phyloP scores from a whole-genome alignment of 53 echinoderm and acorn worm species.

The Stichopus horrens region DNA sequence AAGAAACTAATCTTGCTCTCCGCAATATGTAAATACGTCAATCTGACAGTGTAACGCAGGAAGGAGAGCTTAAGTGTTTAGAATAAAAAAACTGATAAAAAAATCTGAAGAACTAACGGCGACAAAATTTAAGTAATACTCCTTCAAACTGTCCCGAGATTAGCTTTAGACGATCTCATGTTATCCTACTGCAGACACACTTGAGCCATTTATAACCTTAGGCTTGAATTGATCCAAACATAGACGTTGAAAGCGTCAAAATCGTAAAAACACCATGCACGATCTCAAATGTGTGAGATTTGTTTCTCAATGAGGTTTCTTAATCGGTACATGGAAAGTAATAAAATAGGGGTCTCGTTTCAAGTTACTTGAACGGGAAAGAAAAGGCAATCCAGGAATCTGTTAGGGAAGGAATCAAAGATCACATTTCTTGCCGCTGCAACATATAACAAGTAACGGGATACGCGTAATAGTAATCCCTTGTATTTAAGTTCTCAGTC shows the following conservation, averaged over 20 bases:
- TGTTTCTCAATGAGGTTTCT: not conserved
- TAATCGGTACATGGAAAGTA: not conserved
- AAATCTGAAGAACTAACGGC: not conserved
- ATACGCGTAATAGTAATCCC: too few relatives aligned
- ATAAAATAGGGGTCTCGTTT: not conserved
- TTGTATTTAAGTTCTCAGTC: too few relatives aligned
- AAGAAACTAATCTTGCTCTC: not conserved
- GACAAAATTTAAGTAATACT: not conserved
- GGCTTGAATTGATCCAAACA: not conserved
- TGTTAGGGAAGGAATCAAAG: too few relatives aligned
- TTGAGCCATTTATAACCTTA: not conserved
- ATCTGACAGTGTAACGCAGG: not conserved
- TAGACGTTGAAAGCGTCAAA: too few relatives aligned
- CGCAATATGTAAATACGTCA: not conserved
- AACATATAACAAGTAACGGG: too few relatives aligned
- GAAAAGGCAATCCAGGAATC: too few relatives aligned
- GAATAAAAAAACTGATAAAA: not conserved
- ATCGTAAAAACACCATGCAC: not conserved
- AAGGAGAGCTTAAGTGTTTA: not conserved
- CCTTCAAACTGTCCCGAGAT: not conserved
- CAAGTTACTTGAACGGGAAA: not conserved
- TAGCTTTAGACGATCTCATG: not conserved
- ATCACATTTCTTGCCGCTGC: too few relatives aligned
- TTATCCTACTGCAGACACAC: not conserved
- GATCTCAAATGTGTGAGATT: not conserved